Conservation (phyloP, 2,113 vertebrate genomes). For the Clinocottus analis region DNA sequence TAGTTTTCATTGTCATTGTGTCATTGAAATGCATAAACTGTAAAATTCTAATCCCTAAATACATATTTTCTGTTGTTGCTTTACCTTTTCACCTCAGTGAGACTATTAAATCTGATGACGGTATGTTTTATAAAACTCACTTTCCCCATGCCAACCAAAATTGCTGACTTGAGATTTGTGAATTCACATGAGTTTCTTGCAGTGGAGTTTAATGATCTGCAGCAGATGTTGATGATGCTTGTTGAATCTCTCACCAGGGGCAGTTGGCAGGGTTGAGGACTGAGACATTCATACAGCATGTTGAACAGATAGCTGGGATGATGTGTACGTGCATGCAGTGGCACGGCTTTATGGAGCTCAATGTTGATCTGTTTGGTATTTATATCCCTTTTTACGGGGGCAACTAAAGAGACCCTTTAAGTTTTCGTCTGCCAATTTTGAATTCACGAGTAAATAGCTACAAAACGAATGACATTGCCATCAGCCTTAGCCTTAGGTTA, state of each 20-base stretch:
- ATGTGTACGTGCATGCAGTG: background rate
- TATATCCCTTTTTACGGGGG: no score
- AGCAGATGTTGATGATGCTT: slow-evolving; percentile 59
- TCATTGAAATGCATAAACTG: background rate
- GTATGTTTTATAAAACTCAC: slow-evolving; percentile 6
- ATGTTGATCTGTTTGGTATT: background rate
- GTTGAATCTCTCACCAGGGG: slow-evolving; percentile 1
- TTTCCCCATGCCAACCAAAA: slow-evolving; percentile 23
- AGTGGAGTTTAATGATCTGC: slow-evolving; percentile 36
- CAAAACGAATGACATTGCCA: background rate
- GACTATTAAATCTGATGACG: slow-evolving; percentile 29
- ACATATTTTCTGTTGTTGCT: background rate
- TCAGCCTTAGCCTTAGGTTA: background rate
- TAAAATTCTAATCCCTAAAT: background rate
- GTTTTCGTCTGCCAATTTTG: background rate
- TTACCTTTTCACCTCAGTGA: background rate
- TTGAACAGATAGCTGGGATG: background rate
- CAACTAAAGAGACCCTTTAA: background rate
- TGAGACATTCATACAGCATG: background rate
- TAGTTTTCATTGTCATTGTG: background rate
- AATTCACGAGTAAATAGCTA: background rate
- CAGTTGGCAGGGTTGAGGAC: slow-evolving; percentile 4
- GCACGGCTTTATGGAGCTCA: background rate
- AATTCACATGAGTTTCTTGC: slow-evolving; percentile 29
- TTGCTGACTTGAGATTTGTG: slow-evolving; percentile 22